Evolutionary conservation across 2,113 vertebrate species (phyloP), one percentile per base, ranked within the genome.

Genomic region (Spea bombifrons): DNA sequence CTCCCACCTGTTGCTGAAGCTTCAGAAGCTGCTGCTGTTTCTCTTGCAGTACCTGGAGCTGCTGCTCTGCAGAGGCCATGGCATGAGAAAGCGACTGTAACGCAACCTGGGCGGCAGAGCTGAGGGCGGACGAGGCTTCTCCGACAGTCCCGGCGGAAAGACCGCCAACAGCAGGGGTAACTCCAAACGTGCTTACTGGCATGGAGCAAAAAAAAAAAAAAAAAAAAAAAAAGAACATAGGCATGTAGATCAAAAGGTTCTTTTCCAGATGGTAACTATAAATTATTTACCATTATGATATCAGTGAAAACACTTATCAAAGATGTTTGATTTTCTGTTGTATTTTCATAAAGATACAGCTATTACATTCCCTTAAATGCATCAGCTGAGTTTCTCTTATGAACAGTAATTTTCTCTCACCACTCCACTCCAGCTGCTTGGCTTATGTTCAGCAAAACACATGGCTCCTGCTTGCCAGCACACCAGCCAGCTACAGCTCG

Each of bases 1-100:
- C 89, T 92, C 92, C 93, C 89, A 98, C 97, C 97, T 99, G 97
- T 90, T 99, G 97, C 92, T 99, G 97, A 90, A 99, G 95, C 90
- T 99, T 99, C 85, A 99, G 92, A 88, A 99, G 94, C 90, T 99
- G 97, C 92, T 98, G 97, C 86, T 99, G 97, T 90, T 99, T 99
- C 92, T 99, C 97, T 94, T 99, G 97, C 87, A 99, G 92, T 85
- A 99, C 97, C 91, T 99, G 97, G 69, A 99, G 94, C 94, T 99
- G 97, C 91, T 99, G 97, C 90, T 99, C 97, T 5, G 97, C 97
- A 82, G 97, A 99, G 84, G 98, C 97, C 97, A 99, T 99, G 91
- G 97, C 97, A 84, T 99, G 97, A 84, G 97, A 99, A 86, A 99
- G 94, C 49, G 97, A 99, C 90, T 99, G 97, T 83, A 99, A 96